phyloP scores from a whole-genome alignment of 2,888 invertebrate genomes.

The Eupithecia dodoneata region DNA sequence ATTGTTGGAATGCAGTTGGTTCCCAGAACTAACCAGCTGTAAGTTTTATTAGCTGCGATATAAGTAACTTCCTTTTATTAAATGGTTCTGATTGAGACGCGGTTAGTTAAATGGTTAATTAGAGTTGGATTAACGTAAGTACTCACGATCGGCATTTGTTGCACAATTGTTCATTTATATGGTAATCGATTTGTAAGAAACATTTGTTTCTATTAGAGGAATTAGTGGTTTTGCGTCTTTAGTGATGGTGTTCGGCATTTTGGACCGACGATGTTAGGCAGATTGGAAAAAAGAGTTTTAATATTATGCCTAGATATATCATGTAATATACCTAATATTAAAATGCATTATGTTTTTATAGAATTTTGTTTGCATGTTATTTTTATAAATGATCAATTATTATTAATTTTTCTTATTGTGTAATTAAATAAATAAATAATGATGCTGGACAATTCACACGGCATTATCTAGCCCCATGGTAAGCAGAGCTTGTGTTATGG shows the following conservation, averaged over 20 bases:
- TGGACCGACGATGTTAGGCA: neutral
- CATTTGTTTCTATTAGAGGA: conserved; percentile 7
- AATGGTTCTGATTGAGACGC: conserved; percentile 73
- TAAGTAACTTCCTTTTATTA: conserved; percentile 42
- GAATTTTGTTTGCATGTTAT: too few relatives aligned
- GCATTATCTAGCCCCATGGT: too few relatives aligned
- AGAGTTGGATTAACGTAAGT: conserved; percentile 54
- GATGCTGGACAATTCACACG: too few relatives aligned
- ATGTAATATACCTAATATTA: too few relatives aligned
- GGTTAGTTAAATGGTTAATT: conserved; percentile 64
- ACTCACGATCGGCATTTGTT: conserved; percentile 40
- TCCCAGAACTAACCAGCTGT: conserved; percentile 54
- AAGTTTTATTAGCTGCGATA: conserved; percentile 18
- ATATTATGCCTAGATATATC: neutral
- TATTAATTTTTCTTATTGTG: too few relatives aligned
- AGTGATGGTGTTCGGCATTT: neutral
- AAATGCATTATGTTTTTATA: too few relatives aligned
- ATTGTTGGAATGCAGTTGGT: neutral
- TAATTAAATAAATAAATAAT: too few relatives aligned
- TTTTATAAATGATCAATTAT: too few relatives aligned
- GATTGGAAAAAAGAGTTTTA: neutral
- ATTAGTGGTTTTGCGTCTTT: neutral
- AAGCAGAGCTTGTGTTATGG: too few relatives aligned
- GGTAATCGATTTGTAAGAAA: conserved; percentile 20
- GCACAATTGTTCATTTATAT: conserved; percentile 40